phyloP scores from a whole-genome alignment of 2,797 vertebrate genomes.

The Hybognathus amarus region DNA sequence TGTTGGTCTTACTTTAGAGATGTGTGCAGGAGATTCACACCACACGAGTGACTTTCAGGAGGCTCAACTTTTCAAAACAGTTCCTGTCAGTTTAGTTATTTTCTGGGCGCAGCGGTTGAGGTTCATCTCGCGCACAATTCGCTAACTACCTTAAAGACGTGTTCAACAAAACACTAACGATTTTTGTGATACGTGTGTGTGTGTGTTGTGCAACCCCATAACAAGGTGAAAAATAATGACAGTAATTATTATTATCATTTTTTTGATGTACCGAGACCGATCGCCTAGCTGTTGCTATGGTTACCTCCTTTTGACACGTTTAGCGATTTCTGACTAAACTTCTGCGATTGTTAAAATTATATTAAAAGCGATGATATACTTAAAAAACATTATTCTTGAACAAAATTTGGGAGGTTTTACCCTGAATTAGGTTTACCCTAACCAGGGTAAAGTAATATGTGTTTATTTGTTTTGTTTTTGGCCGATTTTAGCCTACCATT shows the following conservation, averaged over 20 bases:
- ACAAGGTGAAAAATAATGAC: not conserved
- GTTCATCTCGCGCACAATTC: not conserved
- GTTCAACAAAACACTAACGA: not conserved
- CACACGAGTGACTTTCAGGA: constrained; percentile 4
- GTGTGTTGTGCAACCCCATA: not conserved
- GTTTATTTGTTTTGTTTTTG: too few species aligned
- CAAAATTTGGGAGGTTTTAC: not conserved
- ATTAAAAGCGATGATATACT: not conserved
- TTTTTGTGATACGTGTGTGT: not conserved
- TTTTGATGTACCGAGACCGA: not conserved
- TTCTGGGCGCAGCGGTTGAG: not conserved
- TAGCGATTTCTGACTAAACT: not conserved
- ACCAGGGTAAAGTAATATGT: too few species aligned
- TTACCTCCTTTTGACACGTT: not conserved
- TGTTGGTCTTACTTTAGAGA: not conserved
- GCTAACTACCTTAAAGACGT: not conserved
- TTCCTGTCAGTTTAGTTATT: not conserved
- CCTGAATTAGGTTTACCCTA: not conserved
- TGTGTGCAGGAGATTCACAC: constrained; percentile 33
- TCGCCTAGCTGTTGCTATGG: constrained; percentile 16
- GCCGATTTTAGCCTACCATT: too few species aligned
- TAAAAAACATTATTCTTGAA: not conserved
- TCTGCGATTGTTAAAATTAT: not conserved
- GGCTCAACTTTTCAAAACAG: constrained; percentile 1
- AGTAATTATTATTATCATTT: not conserved